phyloP scores from a whole-genome alignment of 2,797 vertebrate genomes.

The Falco naumanni region DNA sequence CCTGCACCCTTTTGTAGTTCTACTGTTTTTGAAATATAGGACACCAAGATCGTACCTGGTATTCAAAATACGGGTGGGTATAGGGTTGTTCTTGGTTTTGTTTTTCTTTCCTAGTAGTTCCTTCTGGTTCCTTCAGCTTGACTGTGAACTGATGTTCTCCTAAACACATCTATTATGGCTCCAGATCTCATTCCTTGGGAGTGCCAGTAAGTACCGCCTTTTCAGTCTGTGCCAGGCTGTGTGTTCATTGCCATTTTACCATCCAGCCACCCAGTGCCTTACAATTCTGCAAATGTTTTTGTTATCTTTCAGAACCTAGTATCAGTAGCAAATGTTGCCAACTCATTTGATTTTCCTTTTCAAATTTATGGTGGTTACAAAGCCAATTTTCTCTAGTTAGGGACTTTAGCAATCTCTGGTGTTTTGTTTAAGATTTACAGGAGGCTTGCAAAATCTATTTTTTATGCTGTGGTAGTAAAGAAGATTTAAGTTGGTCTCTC shows the following conservation, averaged over 20 bases:
- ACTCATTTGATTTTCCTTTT: background rate
- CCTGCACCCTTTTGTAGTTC: background rate
- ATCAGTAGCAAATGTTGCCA: background rate
- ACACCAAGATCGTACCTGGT: background rate
- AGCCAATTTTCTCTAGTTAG: background rate
- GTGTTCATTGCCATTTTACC: background rate
- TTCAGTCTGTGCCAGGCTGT: background rate
- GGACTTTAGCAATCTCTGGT: background rate
- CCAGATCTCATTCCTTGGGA: background rate
- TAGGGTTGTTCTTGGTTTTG: background rate
- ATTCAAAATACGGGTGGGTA: background rate
- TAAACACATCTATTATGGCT: background rate
- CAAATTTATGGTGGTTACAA: background rate
- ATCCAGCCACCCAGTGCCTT: background rate
- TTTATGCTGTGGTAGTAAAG: background rate
- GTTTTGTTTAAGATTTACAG: background rate
- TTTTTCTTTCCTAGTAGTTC: background rate
- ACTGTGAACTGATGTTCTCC: background rate
- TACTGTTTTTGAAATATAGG: background rate
- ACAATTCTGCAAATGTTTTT: background rate
- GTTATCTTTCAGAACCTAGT: background rate
- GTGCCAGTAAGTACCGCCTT: background rate
- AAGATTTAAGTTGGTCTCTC: background rate
- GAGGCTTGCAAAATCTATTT: background rate
- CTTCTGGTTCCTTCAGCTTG: background rate